Conservation (phyloP, 2,797 vertebrate species). For the Emydoidea blandingii region DNA sequence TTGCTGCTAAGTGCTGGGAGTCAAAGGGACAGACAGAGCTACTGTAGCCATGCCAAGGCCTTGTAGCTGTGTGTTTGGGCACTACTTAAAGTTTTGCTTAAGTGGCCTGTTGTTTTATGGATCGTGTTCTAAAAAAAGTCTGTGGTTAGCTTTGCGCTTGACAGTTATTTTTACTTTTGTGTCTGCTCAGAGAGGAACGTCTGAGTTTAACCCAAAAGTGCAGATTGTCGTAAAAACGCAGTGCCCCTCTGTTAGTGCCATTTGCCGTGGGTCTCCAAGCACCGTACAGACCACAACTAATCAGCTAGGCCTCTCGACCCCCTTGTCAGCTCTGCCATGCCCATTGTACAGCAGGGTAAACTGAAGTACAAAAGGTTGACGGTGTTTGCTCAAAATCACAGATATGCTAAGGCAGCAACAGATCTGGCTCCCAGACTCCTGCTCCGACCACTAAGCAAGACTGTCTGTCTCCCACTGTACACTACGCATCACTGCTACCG, state of each 20-base stretch:
- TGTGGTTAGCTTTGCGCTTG: conserved; percentile 56
- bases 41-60: neutral
- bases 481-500: neutral
- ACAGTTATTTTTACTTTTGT: conserved; percentile 69
- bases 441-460: neutral
- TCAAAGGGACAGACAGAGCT: neutral
- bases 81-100: neutral
- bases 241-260: neutral
- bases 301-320: accelerated
- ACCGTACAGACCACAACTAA: neutral
- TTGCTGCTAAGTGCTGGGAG: neutral
- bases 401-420: no score
- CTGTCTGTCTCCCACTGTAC: neutral
- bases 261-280: neutral
- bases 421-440: neutral
- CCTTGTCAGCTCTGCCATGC: neutral
- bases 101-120: conserved; percentile 15
- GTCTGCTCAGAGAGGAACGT: conserved; percentile 63
- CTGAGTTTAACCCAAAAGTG: conserved; percentile 61
- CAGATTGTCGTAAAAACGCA: conserved; percentile 29
- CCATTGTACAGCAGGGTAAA: neutral
- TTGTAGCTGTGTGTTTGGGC: neutral
- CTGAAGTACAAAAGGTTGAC: neutral
- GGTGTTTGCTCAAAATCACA: accelerated
- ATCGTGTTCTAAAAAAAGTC: conserved; percentile 64